Conservation (phyloP, 2,888 invertebrate species). For the Helicoverpa assulta region DNA sequence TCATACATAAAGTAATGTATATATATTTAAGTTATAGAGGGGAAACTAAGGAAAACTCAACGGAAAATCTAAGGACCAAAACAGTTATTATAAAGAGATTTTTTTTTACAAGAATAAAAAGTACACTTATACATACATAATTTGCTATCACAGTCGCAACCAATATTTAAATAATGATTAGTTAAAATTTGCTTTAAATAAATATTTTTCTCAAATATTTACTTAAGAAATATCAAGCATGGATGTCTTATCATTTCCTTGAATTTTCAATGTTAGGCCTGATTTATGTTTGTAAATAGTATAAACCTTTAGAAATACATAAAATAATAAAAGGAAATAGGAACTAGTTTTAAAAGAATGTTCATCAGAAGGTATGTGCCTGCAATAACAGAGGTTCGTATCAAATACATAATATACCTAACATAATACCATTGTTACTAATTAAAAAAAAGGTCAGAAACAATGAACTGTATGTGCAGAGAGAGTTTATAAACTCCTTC, state of each 20-base stretch:
- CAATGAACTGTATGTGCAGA: constrained; percentile 35
- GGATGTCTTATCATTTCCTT: constrained; percentile 51
- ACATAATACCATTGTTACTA: constrained; percentile 28
- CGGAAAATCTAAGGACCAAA: too few relatives aligned
- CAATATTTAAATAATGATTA: constrained; percentile 51
- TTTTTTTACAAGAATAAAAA: background rate
- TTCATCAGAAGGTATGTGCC: too few relatives aligned
- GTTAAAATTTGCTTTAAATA: constrained; percentile 18
- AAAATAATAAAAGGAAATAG: background rate
- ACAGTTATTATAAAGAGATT: background rate
- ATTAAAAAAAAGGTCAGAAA: constrained; percentile 24
- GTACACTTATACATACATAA: constrained; percentile 7
- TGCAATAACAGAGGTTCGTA: background rate
- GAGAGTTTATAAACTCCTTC: constrained; percentile 47
- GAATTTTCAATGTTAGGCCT: constrained; percentile 8
- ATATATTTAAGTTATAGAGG: too few relatives aligned
- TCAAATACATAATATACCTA: constrained; percentile 16
- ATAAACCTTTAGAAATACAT: background rate
- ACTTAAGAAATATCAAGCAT: constrained; percentile 23
- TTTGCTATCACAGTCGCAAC: constrained; percentile 28
- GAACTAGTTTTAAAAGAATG: too few relatives aligned
- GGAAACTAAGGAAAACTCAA: too few relatives aligned
- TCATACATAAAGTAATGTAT: too few relatives aligned
- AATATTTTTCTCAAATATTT: constrained; percentile 38
- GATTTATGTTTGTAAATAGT: background rate